These are phyloP conservation scores for Ammodytes marinus DNA, from an alignment of 2,113 vertebrate species.

Conservation along the genomic window DNA sequence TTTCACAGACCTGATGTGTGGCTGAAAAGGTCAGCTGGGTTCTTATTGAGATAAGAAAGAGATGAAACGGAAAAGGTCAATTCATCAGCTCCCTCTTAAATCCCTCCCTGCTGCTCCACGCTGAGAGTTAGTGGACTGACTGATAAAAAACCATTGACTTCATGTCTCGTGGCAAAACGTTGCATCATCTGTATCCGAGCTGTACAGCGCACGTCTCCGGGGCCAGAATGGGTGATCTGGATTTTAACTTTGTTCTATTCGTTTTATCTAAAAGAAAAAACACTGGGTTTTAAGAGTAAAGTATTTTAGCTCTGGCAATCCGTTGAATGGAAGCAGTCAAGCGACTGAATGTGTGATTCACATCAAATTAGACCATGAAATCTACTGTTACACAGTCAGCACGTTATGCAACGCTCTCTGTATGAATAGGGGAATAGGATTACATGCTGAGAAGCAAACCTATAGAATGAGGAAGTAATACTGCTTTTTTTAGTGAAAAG, in stretches of 20 bases:
- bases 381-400: constrained; percentile 49
- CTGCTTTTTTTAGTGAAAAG: constrained; percentile 29
- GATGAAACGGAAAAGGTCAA: constrained; percentile 83
- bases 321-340: constrained; percentile 21
- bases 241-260: constrained; percentile 34
- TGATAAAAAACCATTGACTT: constrained; percentile 75
- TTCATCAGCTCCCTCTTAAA: constrained; percentile 81
- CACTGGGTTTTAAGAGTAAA: constrained; percentile 29
- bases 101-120: constrained; percentile 65
- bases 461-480: constrained; percentile 37
- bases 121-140: constrained; percentile 70
- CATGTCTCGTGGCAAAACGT: constrained; percentile 54
- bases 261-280: constrained; percentile 12
- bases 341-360: constrained; percentile 40
- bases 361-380: constrained; percentile 54
- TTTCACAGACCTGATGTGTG: constrained; percentile 65
- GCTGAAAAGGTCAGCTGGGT: constrained; percentile 81
- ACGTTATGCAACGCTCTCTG: constrained; percentile 55
- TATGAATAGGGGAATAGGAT: constrained; percentile 40
- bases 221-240: constrained; percentile 5
- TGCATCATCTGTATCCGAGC: constrained; percentile 30
- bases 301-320: constrained; percentile 14
- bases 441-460: constrained; percentile 4
- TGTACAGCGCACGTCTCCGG: not conserved
- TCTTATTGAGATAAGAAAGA: constrained; percentile 82